Evolutionary conservation across 2,113 vertebrate genomes (phyloP).

Genomic region (Hemibagrus wyckioides): DNA sequence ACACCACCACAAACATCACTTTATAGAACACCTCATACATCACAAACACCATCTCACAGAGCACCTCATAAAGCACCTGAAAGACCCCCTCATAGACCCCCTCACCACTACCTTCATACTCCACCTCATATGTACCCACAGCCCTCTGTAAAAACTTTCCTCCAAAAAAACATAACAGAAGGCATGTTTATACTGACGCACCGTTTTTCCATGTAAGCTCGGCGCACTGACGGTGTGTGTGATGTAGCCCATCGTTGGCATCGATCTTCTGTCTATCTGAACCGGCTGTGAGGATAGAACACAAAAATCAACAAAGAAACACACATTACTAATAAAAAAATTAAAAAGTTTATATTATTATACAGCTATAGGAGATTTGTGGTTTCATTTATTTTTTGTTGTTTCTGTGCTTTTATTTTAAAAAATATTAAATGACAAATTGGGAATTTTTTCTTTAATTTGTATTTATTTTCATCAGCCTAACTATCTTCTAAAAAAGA

Average conservation of each 20-base stretch:
- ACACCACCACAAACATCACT: neutral
- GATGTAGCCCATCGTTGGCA: constrained; percentile 97
- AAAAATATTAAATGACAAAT: too few relatives aligned
- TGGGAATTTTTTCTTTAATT: too few relatives aligned
- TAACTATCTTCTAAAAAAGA: too few relatives aligned
- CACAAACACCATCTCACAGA: neutral
- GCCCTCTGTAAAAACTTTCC: neutral
- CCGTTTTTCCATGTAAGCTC: constrained; percentile 96
- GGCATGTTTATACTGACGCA: constrained; percentile 63
- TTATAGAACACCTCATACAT: neutral
- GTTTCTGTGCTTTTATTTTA: neutral
- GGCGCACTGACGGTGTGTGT: constrained; percentile 98
- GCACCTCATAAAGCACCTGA: neutral
- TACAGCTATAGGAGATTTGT: neutral
- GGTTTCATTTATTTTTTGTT: neutral
- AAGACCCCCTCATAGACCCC: neutral
- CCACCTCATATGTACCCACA: neutral
- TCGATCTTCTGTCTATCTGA: constrained; percentile 86
- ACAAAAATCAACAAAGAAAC: neutral
- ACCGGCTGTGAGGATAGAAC: constrained; percentile 73
- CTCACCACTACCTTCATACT: neutral
- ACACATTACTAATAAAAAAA: neutral
- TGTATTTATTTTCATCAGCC: too few relatives aligned
- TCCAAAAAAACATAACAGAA: neutral
- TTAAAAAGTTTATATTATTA: neutral